phyloP scores from a whole-genome alignment of 2,797 vertebrate species.

The Darevskia nairensis region DNA sequence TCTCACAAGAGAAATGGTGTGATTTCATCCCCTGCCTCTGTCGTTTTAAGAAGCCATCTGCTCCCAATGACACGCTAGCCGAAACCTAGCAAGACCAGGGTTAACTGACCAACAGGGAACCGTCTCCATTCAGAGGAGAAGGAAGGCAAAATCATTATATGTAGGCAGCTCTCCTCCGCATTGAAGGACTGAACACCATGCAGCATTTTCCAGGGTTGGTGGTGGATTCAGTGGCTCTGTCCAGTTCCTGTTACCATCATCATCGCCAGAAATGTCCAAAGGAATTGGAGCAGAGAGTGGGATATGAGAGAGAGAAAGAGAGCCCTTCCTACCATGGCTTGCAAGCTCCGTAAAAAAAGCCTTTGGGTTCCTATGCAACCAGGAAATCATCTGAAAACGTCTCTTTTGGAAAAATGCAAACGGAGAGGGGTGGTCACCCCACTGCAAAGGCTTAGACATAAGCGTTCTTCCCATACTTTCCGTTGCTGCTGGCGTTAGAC shows the following conservation, averaged over 20 bases:
- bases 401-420: background rate
- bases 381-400: background rate
- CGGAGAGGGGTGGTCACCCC: background rate
- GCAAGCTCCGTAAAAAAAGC: background rate
- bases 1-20: background rate
- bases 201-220: background rate
- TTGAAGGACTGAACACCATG: background rate
- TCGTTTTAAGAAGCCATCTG: background rate
- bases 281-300: background rate
- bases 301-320: background rate
- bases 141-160: background rate
- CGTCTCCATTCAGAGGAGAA: background rate
- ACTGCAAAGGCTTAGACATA: slow-evolving; percentile 63
- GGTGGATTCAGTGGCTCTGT: background rate
- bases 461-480: slow-evolving; percentile 74
- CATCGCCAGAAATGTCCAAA: background rate
- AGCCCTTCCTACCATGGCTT: background rate
- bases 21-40: too few species aligned
- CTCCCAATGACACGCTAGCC: too few species aligned
- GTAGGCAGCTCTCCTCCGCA: background rate
- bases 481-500: slow-evolving; percentile 55
- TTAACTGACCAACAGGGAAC: too few species aligned
- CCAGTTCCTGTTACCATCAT: background rate
- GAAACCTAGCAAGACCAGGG: background rate
- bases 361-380: background rate